Conservation (phyloP, 2,797 vertebrate species). For the Anabacerthia variegaticeps region DNA sequence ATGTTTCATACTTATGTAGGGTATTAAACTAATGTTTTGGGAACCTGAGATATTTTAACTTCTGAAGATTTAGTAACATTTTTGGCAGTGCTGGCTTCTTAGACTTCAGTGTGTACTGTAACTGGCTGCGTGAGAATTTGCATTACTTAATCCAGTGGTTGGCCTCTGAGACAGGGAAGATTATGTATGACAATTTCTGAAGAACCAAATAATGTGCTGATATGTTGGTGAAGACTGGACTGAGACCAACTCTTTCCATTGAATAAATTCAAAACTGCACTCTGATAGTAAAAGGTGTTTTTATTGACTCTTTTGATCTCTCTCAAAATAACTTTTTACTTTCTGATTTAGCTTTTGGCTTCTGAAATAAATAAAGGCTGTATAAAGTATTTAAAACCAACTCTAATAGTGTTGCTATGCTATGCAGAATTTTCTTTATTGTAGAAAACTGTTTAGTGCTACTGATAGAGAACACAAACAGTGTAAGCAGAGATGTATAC, state of each 20-base stretch:
- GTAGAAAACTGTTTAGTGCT: neutral
- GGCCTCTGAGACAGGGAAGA: neutral
- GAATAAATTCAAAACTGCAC: neutral
- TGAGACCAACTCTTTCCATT: neutral
- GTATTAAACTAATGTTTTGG: neutral
- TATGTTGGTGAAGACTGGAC: neutral
- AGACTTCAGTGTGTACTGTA: neutral
- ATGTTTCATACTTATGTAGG: neutral
- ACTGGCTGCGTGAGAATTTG: neutral
- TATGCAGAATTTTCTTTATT: neutral
- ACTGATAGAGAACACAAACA: neutral
- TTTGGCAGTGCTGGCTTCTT: neutral
- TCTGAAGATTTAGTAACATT: neutral
- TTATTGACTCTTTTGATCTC: neutral
- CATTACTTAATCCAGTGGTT: neutral
- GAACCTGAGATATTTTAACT: neutral
- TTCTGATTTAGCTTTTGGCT: neutral
- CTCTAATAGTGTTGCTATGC: neutral
- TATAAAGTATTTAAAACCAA: neutral
- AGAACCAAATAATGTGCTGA: neutral
- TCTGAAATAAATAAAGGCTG: neutral
- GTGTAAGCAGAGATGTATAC: neutral
- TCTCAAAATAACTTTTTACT: neutral
- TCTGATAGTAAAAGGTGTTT: neutral
- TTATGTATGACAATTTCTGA: neutral